phyloP scores from a whole-genome alignment of 2,797 vertebrate genomes.

The Lepilemur septentrionalis region DNA sequence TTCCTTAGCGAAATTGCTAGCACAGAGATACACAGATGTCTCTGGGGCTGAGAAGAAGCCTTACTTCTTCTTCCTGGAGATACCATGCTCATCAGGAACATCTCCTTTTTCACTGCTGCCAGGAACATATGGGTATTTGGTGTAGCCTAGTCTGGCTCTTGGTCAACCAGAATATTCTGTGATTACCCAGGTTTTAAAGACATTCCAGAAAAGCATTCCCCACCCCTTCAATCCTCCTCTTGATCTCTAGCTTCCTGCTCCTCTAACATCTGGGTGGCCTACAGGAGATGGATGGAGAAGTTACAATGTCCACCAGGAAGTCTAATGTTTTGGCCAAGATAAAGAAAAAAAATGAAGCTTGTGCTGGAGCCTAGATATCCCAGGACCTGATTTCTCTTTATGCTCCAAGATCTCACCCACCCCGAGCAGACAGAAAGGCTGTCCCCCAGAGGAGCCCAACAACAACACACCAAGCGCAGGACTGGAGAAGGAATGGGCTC shows the following conservation, averaged over 20 bases:
- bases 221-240: background rate
- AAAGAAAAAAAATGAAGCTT: background rate
- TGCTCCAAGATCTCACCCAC: background rate
- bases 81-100: background rate
- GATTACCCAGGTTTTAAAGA: background rate
- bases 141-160: background rate
- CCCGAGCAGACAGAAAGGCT: background rate
- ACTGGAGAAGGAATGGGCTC: background rate
- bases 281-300: background rate
- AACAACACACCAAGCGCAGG: background rate
- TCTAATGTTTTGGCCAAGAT: background rate
- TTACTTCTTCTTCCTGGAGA: no score
- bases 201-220: background rate
- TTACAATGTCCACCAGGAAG: background rate
- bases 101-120: background rate
- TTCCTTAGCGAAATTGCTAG: background rate
- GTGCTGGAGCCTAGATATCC: background rate
- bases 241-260: background rate
- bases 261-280: background rate
- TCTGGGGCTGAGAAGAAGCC: background rate
- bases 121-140: background rate
- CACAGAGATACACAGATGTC: background rate
- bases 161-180: background rate
- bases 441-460: background rate
- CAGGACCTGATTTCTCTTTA: background rate